A percentile compares a stretch with the other conserved stretches of the same genome.
phyloP scores from a whole-genome alignment of 2,888 invertebrate species.

The Ochropleura plecta region DNA sequence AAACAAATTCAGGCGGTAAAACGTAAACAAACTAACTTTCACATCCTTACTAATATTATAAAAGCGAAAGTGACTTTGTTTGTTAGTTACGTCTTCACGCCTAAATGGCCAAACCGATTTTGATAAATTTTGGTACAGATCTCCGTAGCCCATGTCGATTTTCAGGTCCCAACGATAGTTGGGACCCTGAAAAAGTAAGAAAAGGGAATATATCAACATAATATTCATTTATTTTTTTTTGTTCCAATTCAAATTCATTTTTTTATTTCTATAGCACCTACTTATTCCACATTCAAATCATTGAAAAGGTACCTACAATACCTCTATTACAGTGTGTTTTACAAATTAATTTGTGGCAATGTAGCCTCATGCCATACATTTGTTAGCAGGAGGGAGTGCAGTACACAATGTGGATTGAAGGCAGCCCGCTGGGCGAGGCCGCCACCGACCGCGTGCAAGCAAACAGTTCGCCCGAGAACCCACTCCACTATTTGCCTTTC shows the following conservation, averaged over 20 bases:
- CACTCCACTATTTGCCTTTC: conserved; percentile 78
- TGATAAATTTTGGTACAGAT: no score
- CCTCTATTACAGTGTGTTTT: conserved; percentile 17
- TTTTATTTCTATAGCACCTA: not conserved
- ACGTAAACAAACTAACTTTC: not conserved
- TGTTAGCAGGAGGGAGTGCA: conserved; percentile 50
- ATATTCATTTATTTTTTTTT: not conserved
- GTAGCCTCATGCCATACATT: conserved; percentile 39
- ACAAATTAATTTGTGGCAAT: conserved; percentile 48
- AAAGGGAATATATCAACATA: no score
- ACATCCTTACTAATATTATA: no score
- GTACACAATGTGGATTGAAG: conserved; percentile 52
- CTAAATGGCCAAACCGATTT: no score
- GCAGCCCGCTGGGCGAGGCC: conserved; percentile 41
- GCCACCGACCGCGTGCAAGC: conserved; percentile 68
- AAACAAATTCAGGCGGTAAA: not conserved
- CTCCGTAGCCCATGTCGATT: no score
- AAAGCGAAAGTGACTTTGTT: no score
- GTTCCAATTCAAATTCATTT: not conserved
- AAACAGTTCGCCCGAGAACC: conserved; percentile 74
- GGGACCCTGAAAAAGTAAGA: no score
- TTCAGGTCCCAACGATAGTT: no score
- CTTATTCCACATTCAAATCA: conserved; percentile 3
- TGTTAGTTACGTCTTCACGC: no score
- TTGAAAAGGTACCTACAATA: conserved; percentile 5